Percentiles rank a stretch among this genome's conserved stretches.
Conservation (phyloP, 1,140 invertebrate genomes). For the Heliothis virescens region DNA sequence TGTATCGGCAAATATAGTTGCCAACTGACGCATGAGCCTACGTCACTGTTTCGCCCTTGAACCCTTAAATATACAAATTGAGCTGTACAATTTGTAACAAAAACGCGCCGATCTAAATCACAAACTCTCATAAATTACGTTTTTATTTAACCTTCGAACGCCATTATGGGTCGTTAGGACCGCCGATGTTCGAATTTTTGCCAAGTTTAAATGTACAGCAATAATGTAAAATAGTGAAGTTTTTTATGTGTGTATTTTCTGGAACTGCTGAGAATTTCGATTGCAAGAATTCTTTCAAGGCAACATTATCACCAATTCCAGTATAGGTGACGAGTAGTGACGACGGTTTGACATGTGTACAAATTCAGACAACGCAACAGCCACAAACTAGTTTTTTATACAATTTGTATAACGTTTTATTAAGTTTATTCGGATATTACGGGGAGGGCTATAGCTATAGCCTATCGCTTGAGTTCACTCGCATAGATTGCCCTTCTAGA, state of each 20-base stretch:
- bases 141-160: constrained; percentile 37
- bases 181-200: neutral
- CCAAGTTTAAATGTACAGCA: neutral
- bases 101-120: constrained; percentile 23
- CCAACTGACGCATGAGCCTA: constrained; percentile 2
- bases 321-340: no score
- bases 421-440: constrained; percentile 2
- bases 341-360: no score
- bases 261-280: no score
- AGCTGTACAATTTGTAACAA: constrained; percentile 25
- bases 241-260: no score
- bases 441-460: neutral
- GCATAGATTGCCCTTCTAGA: constrained; percentile 26
- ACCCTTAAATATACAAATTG: constrained; percentile 28
- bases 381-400: neutral
- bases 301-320: no score
- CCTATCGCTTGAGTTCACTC: constrained; percentile 14
- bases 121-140: constrained; percentile 31
- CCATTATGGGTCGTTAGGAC: constrained; percentile 18
- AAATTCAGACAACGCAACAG: no score
- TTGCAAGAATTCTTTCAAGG: no score
- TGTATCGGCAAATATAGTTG: neutral
- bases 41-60: constrained; percentile 22
- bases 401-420: constrained; percentile 1
- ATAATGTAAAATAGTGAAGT: no score